Base-by-base conservation (phyloP, 2,888 invertebrate species). In the Agriopis marginaria region DNA sequence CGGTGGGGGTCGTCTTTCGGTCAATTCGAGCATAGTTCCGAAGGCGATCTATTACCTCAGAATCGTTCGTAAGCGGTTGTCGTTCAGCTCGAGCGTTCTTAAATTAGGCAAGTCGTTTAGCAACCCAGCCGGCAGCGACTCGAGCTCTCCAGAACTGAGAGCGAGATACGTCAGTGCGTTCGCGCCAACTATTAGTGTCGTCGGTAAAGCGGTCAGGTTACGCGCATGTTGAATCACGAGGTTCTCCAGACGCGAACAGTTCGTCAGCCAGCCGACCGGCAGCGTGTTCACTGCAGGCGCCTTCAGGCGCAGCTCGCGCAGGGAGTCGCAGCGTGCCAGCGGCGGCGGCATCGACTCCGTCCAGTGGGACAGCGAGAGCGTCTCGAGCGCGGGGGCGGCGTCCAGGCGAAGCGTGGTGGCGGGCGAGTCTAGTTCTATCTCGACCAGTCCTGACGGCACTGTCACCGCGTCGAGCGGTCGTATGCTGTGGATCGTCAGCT, bases 211-310 rank as follows among this genome's bases (percentile, higher is more conserved):
- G 42, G 42, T 42, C 6, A 56, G 42, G 44, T 56, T 32, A 9
- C 3, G 0, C 10, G 56, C 56, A 7, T 42, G 8, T 17, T 42
- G 5, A 11, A 56, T 42, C 3, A 10, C 10, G 9, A 56, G 42
- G 12, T 12, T 9, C 11, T 14, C 10, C 14, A 56, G 42, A 4
- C 12, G 14, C 7, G 56, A 42, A 12, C 56, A 56, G 56, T 56
- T 56, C 6, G 17, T 40, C 14, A 56, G 56, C 56, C 56, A 56
- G 56, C 56, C 56, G 10, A 14, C 42, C 0, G 56, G 56, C 14
- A 56, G 42, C 5, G 17, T 14, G 0, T 5, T 17, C 17, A 56
- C 17, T 14, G 14, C n/a, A 4, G 42, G 42, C 10, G n/a, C 14
- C 3, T 14, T 6, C 6, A 56, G 10, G 5, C 6, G 5, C 42